Conservation (phyloP, 2,888 invertebrate genomes). For the Bibio marci region DNA sequence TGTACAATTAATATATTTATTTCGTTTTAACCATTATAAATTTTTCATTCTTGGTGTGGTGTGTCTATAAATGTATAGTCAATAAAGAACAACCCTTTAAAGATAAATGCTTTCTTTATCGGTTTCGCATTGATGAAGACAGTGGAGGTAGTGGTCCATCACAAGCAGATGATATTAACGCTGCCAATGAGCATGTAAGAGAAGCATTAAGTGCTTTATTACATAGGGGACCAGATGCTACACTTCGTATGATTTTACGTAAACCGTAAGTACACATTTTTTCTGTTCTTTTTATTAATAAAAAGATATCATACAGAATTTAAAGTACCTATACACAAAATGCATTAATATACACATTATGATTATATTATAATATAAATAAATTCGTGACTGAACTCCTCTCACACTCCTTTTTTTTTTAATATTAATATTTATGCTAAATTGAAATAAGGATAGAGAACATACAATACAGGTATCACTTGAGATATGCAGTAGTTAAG, state of each 20-base stretch:
- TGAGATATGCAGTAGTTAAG: no score
- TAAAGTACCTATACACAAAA: no score
- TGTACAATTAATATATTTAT: neutral
- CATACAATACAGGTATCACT: no score
- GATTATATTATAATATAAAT: no score
- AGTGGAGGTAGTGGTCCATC: slow-evolving; percentile 33
- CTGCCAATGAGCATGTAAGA: slow-evolving; percentile 50
- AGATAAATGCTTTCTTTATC: slow-evolving; percentile 68
- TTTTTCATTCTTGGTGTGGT: neutral
- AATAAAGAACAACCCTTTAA: slow-evolving; percentile 64
- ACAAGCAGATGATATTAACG: slow-evolving; percentile 38
- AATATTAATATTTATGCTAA: no score
- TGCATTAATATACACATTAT: no score
- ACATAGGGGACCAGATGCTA: slow-evolving; percentile 60
- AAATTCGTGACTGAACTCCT: no score
- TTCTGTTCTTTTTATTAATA: no score
- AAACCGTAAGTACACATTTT: slow-evolving; percentile 66
- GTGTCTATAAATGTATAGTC: slow-evolving; percentile 30
- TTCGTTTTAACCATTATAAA: neutral
- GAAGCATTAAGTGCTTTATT: slow-evolving; percentile 47
- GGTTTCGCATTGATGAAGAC: slow-evolving; percentile 59
- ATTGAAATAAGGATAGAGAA: no score
- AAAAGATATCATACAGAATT: no score
- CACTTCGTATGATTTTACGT: slow-evolving; percentile 59
- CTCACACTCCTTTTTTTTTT: no score